Evolutionary conservation across 2,888 invertebrate species (phyloP), one percentile per base, ranked within the genome.

Genomic region (Parasteatoda lunata): DNA sequence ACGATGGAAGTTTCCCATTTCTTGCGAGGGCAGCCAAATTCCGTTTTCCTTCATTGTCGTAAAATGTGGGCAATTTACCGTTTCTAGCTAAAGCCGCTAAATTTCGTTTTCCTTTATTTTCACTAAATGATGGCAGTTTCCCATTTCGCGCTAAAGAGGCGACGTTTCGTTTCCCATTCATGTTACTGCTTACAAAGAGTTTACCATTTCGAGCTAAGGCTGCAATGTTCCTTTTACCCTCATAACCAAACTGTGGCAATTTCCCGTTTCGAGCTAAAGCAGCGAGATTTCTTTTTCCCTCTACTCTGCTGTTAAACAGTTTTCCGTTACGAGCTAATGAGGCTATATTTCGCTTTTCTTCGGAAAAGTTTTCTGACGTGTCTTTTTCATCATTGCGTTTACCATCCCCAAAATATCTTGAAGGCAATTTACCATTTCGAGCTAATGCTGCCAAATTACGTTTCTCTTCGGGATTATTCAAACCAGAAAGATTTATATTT

Each of bases 1-100:
- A 64, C 15, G 51, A 49, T 9, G 77, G 80, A 47, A 88, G 45
- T n/a, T 80, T 73, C n/a, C 88, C 84, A 47, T 80, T 84, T 45
- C 69, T 76, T 13, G 88, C 84, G 47, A 84, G 9, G 15, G 84
- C 80, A 7, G 75, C 79, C 4, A 88, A 7, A 68, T 88, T 83
- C 3, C 83, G 68, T 49, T 88, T 88, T 4, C 15, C 68, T n/a
- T 66, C 77, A 30, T 66, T 49, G 13, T 69, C 47, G 49, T 66
- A 47, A 15, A 70, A 47, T 9, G 52, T 64, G 30, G 59, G 71
- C 7, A 77, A 54, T 71, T 72, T 77, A 11, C 86, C 86, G 59
- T 79, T 79, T 48, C 79, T 54, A 3, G 75, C 81, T 65, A 81
- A 49, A 59, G 81, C 81, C 9, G 72, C 72, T 48, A 81, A 47